These are phyloP conservation scores for Pristis pectinata DNA, from an alignment of 2,797 vertebrate species.

Conservation along the genomic window DNA sequence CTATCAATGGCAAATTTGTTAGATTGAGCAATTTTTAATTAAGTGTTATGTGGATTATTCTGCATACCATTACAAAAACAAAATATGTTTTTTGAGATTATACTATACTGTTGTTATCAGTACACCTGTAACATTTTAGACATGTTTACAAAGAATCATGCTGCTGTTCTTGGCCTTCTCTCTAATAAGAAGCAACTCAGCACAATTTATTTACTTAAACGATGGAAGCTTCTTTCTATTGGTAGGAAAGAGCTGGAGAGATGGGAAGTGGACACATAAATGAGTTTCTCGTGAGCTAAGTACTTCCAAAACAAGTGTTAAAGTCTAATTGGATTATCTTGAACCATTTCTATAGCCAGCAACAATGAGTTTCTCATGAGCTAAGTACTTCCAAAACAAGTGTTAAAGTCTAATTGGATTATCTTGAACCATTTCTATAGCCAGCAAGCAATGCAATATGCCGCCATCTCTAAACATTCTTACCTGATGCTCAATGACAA, in stretches of 20 bases:
- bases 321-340: not conserved
- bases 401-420: not conserved
- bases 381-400: not conserved
- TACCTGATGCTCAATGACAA: not conserved
- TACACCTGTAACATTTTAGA: not conserved
- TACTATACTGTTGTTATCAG: not conserved
- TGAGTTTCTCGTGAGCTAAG: not conserved
- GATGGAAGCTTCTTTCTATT: not conserved
- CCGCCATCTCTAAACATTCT: not conserved
- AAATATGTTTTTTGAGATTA: not conserved
- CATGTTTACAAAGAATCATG: not conserved
- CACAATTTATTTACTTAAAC: not conserved
- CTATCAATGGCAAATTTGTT: not conserved
- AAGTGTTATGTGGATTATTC: not conserved
- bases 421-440: not conserved
- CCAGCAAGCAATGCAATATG: not conserved
- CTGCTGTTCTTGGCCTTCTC: no score
- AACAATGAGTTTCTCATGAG: not conserved
- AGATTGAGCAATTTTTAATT: slow-evolving; percentile 3
- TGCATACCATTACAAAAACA: not conserved
- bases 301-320: not conserved
- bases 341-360: not conserved
- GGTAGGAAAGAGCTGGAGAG: not conserved
- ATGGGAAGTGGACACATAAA: not conserved
- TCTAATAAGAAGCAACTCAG: not conserved